Base-by-base conservation (phyloP, 2,888 invertebrate species). In the Fissipunctia ypsillon region DNA sequence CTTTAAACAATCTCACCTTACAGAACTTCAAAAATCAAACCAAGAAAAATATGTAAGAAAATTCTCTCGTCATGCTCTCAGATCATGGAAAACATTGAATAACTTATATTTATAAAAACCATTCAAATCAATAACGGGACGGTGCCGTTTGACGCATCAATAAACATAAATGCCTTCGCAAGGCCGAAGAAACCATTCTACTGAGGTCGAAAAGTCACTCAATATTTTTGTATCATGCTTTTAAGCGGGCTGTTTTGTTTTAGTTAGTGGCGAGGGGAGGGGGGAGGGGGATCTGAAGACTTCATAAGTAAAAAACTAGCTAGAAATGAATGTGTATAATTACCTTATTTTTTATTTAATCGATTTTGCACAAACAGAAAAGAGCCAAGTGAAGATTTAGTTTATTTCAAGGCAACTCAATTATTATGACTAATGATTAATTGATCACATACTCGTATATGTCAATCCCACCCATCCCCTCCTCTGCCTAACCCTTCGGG, bases 101-200 rank as follows among this genome's bases (percentile, higher is more conserved):
- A 73, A 73, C 76, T 72, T 87, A 84, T 86, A 84, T 86, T 81
- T 85, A 85, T 87, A 75, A 80, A 81, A 78, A 73, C 76, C 73
- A 86, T 84, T 83, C 77, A 81, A 81, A 86, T 86, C 87, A 87
- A 87, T 86, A 87, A 81, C 80, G 66, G 65, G 73, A 76, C 63
- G 83, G 71, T 73, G 72, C 45, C 77, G 78, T 75, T 84, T 78
- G 83, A 83, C 76, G 83, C 83, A 83, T 83, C 86, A 81, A 85
- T 86, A 87, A 86, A 87, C 72, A 76, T 80, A 84, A 81, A 84
- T 80, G 81, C 70, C 66, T 74, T 28, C 43, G 59, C 86, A 86
- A 87, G 88, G 87, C 74, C 84, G 66, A 52, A 54, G 71, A 43
- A 83, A 74, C 82, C 50, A 83, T 86, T 84, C 68, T 43, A 73